These are phyloP conservation scores for Didymodactylos carnosus DNA, from an alignment of 2,888 invertebrate genomes.

Conservation along the genomic window DNA sequence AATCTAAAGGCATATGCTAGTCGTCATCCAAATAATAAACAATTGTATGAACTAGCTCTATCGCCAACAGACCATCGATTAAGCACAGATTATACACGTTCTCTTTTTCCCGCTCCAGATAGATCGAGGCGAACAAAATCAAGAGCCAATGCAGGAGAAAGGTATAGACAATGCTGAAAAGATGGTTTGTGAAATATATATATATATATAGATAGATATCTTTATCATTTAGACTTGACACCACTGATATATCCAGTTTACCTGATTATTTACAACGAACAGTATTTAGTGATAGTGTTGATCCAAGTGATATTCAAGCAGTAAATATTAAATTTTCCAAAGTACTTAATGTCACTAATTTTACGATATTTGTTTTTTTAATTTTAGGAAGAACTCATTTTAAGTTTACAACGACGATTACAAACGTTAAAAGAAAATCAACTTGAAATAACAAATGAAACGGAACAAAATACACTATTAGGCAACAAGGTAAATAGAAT, in stretches of 20 bases:
- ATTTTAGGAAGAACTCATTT: background rate
- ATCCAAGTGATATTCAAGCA: too few relatives aligned
- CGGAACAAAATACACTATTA: background rate
- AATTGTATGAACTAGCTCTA: background rate
- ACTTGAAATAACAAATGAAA: background rate
- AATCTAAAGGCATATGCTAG: background rate
- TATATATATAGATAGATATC: too few relatives aligned
- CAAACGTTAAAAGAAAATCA: background rate
- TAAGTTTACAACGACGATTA: background rate
- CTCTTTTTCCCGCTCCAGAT: background rate
- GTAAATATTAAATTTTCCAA: too few relatives aligned
- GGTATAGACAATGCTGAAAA: too few relatives aligned
- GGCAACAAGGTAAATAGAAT: background rate
- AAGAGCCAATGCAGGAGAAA: background rate
- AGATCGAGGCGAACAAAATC: background rate
- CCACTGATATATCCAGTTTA: too few relatives aligned
- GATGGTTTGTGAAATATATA: too few relatives aligned
- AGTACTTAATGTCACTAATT: too few relatives aligned
- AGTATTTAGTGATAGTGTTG: background rate
- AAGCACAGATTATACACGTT: background rate
- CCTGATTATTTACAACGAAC: background rate
- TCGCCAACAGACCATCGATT: background rate
- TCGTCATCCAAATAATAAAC: background rate
- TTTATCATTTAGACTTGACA: too few relatives aligned
- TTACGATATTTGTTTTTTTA: too few relatives aligned